Evolutionary conservation across 2,113 vertebrate genomes (phyloP).

Genomic region (Malurus elegans): DNA sequence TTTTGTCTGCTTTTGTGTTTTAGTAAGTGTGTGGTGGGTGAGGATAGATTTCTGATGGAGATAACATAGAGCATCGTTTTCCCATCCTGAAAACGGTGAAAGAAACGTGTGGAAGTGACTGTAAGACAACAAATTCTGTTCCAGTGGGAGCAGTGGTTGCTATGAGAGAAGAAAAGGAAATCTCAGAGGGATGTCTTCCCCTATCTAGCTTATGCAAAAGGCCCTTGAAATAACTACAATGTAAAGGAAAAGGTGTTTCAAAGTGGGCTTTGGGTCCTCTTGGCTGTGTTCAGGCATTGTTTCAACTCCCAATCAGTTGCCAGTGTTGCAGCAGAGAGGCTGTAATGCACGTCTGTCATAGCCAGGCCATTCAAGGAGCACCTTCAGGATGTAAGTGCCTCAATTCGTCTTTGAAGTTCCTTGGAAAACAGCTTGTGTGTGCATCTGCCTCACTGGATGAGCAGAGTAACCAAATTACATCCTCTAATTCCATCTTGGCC

Average conservation of each 20-base stretch:
- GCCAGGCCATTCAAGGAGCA: background rate
- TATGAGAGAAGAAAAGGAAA: background rate
- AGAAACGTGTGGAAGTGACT: background rate
- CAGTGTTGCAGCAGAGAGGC: background rate
- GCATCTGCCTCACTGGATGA: background rate
- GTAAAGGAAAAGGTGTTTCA: background rate
- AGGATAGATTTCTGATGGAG: background rate
- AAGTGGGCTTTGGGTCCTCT: background rate
- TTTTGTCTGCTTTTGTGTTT: background rate
- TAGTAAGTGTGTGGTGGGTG: background rate
- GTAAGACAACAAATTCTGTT: background rate
- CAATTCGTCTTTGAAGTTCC: background rate
- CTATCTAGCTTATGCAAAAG: background rate
- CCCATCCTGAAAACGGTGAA: background rate
- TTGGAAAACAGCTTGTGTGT: background rate
- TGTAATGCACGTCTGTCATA: background rate
- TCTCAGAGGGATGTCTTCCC: background rate
- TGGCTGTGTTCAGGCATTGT: background rate
- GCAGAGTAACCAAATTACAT: background rate
- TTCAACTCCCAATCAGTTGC: background rate
- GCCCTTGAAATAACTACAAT: background rate
- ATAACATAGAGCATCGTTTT: rapidly evolving
- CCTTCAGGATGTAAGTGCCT: background rate
- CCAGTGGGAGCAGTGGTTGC: background rate
- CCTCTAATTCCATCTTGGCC: background rate